Base-by-base conservation (phyloP, 1,140 invertebrate species). In the Rhynchophorus ferrugineus region DNA sequence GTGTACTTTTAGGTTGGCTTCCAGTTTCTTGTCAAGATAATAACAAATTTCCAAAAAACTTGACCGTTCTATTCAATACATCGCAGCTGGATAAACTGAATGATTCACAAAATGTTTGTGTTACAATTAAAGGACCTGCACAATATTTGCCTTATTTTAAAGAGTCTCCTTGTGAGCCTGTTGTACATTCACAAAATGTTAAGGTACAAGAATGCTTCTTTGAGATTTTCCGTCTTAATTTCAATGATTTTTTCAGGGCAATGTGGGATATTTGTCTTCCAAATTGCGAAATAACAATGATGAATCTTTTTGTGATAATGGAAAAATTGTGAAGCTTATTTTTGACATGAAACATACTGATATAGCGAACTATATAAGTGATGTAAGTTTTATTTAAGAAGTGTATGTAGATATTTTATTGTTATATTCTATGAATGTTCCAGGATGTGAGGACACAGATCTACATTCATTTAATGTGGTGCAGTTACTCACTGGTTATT, bases 381-480 rank as follows among this genome's bases (percentile, higher is more conserved):
- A 54, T 54, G 50, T 52, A 45, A 36, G 35, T 19, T 50, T 6
- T 38, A 8, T 48, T 19, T 38, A 17, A n/a, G 18, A 14, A 1
- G n/a, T 34, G 22, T 2, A 44, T 7, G 22, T 2, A 2, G 2
- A 44, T 44, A 14, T 7, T 34, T 22, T 44, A 1, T 41, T 41
- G 1, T 41, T 19, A 38, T 38, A 13, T 38, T 6, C 16, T 38
- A 11, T 19, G 22, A n/a, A n/a, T n/a, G n/a, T 54, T 54, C 20
- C 22, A 54, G 51, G 51, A 54, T 29, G 44, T 54, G 1, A 21
- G 37, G 16, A 47, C 39, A 33, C 35, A 34, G 22, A 54, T 54
- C 16, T 54, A 54, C 14, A 16, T 54, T n/a, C 51, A 54, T 43
- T 41, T 54, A 24, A 41, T 54, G 38, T 46, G 44, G 51, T 54